phyloP scores from a whole-genome alignment of 2,888 invertebrate species.

The Drosophila subquinaria region DNA sequence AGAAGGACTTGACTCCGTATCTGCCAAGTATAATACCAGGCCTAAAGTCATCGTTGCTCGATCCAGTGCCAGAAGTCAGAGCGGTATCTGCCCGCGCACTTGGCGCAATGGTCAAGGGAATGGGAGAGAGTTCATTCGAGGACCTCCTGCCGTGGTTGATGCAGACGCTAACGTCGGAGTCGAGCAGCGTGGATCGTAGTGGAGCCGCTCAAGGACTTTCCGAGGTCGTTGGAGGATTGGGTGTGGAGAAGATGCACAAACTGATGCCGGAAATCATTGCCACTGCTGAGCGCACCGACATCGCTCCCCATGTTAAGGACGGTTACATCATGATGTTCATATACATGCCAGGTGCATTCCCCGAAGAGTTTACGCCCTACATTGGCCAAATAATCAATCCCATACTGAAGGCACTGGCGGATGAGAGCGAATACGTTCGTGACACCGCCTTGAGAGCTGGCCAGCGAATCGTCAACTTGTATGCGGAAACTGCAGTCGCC shows the following conservation, averaged over 20 bases:
- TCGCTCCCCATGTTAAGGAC: slow-evolving; percentile 98
- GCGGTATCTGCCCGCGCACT: slow-evolving; percentile 98
- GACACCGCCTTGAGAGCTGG: slow-evolving; percentile 99
- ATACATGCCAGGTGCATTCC: slow-evolving; percentile 99
- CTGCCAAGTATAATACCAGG: slow-evolving; percentile 98
- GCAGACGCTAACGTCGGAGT: slow-evolving; percentile 98
- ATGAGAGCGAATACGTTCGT: slow-evolving; percentile 99
- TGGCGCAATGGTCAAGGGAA: slow-evolving; percentile 98
- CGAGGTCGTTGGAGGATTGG: slow-evolving; percentile 98
- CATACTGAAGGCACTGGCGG: slow-evolving; percentile 98
- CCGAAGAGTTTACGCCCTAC: slow-evolving; percentile 97
- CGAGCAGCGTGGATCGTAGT: slow-evolving; percentile 97
- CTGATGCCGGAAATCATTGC: slow-evolving; percentile 98
- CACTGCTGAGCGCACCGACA: slow-evolving; percentile 96
- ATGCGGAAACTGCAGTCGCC: slow-evolving; percentile 97
- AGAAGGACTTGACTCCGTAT: slow-evolving; percentile 98
- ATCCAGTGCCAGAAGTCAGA: slow-evolving; percentile 99
- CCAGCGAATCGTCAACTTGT: slow-evolving; percentile 97
- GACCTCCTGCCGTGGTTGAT: slow-evolving; percentile 99
- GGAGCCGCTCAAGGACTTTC: slow-evolving; percentile 99
- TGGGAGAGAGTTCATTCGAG: slow-evolving; percentile 98
- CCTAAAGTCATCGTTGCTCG: slow-evolving; percentile 96
- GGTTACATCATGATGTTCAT: slow-evolving; percentile 99
- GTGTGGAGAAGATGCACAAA: slow-evolving; percentile 96
- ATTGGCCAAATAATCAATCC: slow-evolving; percentile 98